Percentiles rank a stretch among this genome's conserved stretches.
Conservation (phyloP, 2,797 vertebrate genomes). For the Hirundo rustica region DNA sequence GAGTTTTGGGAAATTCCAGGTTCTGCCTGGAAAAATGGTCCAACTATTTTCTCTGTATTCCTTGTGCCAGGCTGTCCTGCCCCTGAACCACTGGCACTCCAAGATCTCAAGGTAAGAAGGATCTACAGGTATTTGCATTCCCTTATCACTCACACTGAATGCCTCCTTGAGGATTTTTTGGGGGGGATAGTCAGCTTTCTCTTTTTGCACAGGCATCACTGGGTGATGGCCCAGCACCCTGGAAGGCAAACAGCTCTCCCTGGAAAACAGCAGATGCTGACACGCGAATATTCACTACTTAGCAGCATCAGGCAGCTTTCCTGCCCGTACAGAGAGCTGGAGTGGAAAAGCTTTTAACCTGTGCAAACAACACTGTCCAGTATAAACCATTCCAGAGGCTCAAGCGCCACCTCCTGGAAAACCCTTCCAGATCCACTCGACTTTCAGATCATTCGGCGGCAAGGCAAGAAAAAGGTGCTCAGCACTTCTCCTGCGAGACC, state of each 20-base stretch:
- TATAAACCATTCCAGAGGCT: background rate
- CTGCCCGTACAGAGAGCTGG: background rate
- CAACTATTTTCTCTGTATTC: background rate
- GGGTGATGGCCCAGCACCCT: background rate
- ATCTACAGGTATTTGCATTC: background rate
- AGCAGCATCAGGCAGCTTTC: background rate
- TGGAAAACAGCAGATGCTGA: background rate
- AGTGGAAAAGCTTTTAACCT: background rate
- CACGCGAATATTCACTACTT: background rate
- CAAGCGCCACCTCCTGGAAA: slow-evolving; percentile 70
- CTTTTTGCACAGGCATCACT: background rate
- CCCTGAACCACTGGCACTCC: background rate
- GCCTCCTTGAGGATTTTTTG: background rate
- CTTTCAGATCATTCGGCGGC: background rate
- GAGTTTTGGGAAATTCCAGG: background rate
- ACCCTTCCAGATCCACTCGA: background rate
- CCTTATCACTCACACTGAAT: background rate
- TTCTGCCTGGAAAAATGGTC: background rate
- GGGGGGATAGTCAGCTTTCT: background rate
- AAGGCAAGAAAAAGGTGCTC: background rate
- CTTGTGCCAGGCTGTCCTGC: background rate
- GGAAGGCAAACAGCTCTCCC: background rate
- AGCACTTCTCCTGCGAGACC: background rate
- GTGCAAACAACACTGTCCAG: background rate
- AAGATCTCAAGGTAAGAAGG: background rate